A percentile compares a stretch with the other conserved stretches of the same genome.
phyloP scores from a whole-genome alignment of 2,797 vertebrate species.

The Hypotaenidia okinawae region DNA sequence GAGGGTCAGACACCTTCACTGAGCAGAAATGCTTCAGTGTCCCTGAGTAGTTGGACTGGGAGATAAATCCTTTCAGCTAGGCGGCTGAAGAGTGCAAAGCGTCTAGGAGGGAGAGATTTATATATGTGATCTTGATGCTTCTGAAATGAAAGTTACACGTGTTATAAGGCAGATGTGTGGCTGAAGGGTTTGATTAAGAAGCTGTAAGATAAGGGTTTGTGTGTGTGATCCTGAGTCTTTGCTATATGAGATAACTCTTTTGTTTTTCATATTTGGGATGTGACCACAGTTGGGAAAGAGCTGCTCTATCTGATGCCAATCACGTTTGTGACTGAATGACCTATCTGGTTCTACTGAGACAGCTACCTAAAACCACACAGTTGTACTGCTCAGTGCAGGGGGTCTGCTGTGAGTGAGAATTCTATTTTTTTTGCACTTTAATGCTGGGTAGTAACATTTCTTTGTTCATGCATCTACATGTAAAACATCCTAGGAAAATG shows the following conservation, averaged over 20 bases:
- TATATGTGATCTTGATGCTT: not conserved
- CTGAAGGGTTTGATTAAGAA: not conserved
- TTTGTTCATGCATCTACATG: not conserved
- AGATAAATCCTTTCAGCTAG: not conserved
- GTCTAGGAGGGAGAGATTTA: not conserved
- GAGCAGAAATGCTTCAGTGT: not conserved
- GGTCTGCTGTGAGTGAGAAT: not conserved
- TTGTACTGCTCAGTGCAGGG: accelerated
- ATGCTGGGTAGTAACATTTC: not conserved
- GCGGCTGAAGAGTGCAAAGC: not conserved
- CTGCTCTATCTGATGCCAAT: not conserved
- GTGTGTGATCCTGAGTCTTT: not conserved
- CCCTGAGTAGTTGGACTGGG: not conserved
- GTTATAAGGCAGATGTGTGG: not conserved
- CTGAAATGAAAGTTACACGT: not conserved
- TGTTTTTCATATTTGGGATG: not conserved
- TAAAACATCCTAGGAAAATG: not conserved
- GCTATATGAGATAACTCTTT: not conserved
- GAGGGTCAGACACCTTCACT: not conserved
- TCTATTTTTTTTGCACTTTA: not conserved
- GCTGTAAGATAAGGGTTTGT: not conserved
- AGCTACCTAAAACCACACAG: not conserved
- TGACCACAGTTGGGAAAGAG: not conserved
- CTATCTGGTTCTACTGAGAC: not conserved
- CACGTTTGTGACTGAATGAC: not conserved